A percentile compares a stretch with the other conserved stretches of the same genome.
phyloP scores from a whole-genome alignment of 2,113 vertebrate species.

The Pseudonaja textilis region DNA sequence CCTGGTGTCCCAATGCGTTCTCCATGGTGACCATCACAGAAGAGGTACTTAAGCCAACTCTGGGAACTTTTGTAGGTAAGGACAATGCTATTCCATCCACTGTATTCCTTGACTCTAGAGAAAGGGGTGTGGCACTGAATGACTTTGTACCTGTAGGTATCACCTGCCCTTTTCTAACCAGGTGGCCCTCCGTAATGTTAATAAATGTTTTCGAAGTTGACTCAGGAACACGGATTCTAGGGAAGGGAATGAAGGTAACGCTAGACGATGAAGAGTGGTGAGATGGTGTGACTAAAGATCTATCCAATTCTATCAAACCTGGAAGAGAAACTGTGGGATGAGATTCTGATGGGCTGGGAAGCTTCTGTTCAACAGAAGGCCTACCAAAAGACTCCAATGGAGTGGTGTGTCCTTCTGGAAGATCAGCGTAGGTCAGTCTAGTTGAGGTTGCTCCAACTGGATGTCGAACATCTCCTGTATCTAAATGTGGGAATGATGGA shows the following conservation, averaged over 20 bases:
- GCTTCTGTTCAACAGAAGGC: not conserved
- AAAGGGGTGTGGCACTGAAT: not conserved
- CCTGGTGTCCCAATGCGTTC: not conserved
- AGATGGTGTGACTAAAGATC: not conserved
- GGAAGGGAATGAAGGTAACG: not conserved
- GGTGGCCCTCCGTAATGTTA: not conserved
- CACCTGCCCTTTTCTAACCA: not conserved
- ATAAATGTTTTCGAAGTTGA: not conserved
- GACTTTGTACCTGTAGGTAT: not conserved
- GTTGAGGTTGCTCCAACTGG: not conserved
- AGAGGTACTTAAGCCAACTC: not conserved
- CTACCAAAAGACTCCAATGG: not conserved
- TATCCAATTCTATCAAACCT: not conserved
- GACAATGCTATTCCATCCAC: too few relatives aligned
- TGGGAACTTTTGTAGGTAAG: not conserved
- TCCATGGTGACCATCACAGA: not conserved
- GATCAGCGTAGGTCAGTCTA: not conserved
- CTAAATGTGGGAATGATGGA: not conserved
- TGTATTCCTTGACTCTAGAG: not conserved
- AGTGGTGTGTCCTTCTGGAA: not conserved
- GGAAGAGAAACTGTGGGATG: not conserved
- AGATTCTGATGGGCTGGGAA: not conserved
- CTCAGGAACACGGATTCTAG: not conserved
- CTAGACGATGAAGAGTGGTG: not conserved
- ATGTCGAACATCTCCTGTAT: too few relatives aligned